Evolutionary conservation across 1,140 invertebrate genomes (phyloP), one percentile per base, ranked within the genome.

Genomic region (Gyrodactylus salaris): DNA sequence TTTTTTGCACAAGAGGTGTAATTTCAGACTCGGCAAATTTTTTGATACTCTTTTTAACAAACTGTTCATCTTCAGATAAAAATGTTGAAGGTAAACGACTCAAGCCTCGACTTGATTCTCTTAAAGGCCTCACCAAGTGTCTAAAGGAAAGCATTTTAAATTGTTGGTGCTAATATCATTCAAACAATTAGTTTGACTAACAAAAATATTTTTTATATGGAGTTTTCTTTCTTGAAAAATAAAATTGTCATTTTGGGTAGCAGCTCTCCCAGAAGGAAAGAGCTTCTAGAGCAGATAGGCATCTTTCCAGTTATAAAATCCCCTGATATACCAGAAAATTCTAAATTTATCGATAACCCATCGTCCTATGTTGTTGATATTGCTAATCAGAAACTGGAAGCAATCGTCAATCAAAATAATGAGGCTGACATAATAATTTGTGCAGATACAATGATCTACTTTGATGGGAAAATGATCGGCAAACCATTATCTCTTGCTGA

Each of bases 171-270:
- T n/a, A n/a, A n/a, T n/a, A n/a, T n/a, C n/a, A n/a, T n/a, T n/a
- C n/a, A n/a, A n/a, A n/a, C n/a, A n/a, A n/a, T n/a, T n/a, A n/a
- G n/a, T n/a, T n/a, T n/a, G n/a, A n/a, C n/a, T n/a, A n/a, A n/a
- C n/a, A n/a, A n/a, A n/a, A n/a, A n/a, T n/a, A n/a, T n/a, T n/a
- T n/a, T n/a, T n/a, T n/a, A n/a, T n/a, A n/a, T n/a, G n/a, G n/a
- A n/a, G n/a, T n/a, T n/a, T n/a, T n/a, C 7, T n/a, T 54, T 54
- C n/a, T 54, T 71, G 1, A 71, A 25, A n/a, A 71, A 25, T 24
- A 22, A 71, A 25, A 22, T 24, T 25, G 26, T 71, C 2, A 71
- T 71, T 71, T 71, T 71, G n/a, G 70, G 21, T 7, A 71, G 70
- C 23, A 71, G 19, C 1, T 71, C 70, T 24, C 70, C 70, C 2